Evolutionary conservation across 2,888 invertebrate genomes (phyloP).

Genomic region (Ramazzottius varieornatus): DNA sequence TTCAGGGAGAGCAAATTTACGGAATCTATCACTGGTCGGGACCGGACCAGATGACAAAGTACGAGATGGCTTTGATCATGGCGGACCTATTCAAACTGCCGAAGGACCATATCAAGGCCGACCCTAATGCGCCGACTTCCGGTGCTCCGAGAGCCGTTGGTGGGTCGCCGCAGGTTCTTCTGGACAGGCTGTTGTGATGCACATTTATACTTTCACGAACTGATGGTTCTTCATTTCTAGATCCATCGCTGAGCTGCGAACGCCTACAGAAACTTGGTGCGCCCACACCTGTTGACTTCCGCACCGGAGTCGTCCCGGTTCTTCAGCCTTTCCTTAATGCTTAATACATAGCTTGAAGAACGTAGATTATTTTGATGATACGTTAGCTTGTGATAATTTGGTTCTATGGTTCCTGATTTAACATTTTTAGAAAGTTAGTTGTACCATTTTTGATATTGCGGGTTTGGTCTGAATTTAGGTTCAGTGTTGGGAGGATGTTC

Average conservation of each 20-base stretch:
- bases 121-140: background rate
- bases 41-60: constrained; percentile 21
- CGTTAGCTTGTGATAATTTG: no score
- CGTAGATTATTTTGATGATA: no score
- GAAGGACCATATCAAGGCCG: constrained; percentile 6
- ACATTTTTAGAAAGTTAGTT: no score
- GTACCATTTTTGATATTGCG: background rate
- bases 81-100: constrained; percentile 16
- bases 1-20: constrained; percentile 3
- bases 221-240: background rate
- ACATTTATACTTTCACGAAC: background rate
- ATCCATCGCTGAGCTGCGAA: background rate
- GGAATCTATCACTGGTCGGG: constrained; percentile 22
- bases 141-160: background rate
- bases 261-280: background rate
- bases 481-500: no score
- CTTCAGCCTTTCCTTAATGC: background rate
- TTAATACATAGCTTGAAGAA: background rate
- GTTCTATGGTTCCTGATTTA: background rate
- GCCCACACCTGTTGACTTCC: background rate
- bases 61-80: constrained; percentile 20
- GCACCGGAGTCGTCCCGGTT: background rate
- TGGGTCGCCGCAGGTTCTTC: background rate
- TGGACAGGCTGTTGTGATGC: background rate
- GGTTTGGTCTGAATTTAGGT: background rate